A percentile compares a stretch with the other conserved stretches of the same genome.
Conservation (phyloP, 2,797 vertebrate genomes). For the Capromys pilorides region DNA sequence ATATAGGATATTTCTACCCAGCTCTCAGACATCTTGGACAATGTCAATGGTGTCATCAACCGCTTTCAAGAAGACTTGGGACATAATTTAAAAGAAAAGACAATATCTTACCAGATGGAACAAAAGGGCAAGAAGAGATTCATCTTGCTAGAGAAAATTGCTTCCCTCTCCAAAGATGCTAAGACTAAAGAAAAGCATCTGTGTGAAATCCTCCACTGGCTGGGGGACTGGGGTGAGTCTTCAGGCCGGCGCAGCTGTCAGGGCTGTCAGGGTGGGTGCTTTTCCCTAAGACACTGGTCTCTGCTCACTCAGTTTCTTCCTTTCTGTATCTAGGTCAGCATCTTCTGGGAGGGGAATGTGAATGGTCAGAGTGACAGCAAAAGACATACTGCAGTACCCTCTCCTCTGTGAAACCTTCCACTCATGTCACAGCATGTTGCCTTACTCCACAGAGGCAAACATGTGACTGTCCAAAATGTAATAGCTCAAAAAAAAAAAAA, state of each 20-base stretch:
- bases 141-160: constrained; percentile 75
- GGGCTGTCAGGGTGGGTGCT: neutral
- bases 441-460: neutral
- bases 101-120: constrained; percentile 45
- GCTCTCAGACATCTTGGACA: constrained; percentile 76
- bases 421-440: neutral
- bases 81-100: constrained; percentile 72
- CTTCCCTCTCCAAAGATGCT: constrained; percentile 74
- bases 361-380: neutral
- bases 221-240: constrained; percentile 78
- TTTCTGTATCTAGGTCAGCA: neutral
- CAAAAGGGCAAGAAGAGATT: constrained; percentile 73
- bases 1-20: constrained; percentile 75
- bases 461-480: neutral
- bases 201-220: constrained; percentile 71
- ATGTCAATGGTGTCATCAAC: constrained; percentile 73
- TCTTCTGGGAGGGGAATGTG: neutral
- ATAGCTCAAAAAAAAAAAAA: neutral
- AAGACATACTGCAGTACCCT: neutral
- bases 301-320: neutral
- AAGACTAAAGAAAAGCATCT: constrained; percentile 74
- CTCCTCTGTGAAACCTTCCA: neutral
- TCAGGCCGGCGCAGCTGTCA: neutral
- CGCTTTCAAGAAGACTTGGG: constrained; percentile 76
- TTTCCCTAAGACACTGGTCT: neutral